Base-by-base conservation (phyloP, 64 coral and sea anemone species). In the Anthopleura sola region DNA sequence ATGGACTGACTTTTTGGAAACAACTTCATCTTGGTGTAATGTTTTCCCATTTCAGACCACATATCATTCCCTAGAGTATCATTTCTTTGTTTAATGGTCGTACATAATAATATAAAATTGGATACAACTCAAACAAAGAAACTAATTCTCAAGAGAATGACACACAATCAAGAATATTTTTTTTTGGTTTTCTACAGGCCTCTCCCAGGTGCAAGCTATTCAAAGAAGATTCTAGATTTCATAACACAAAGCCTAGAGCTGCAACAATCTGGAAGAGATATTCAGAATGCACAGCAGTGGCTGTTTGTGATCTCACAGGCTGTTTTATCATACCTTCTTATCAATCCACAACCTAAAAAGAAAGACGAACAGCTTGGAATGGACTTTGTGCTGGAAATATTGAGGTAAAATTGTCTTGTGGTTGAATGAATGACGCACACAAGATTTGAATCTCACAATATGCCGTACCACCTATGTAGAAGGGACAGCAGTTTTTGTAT, bases 271-370 rank as follows among this genome's bases (percentile, higher is more conserved):
- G 66, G 13, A 28, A 34, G 16, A 15, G 29, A 71, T 12, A 17
- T 71, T 13, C 8, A 71, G n/a, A 71, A 71, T 44, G 16, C 17
- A 79, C 19, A 79, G 9, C 76, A 17, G 6, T 84, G 81, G 32
- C n/a, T 85, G 88, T 84, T 68, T 84, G 68, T 90, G 36, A 48
- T 90, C 3, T 58, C 64, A 10, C 88, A 90, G 37, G 88, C 88
- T 21, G 75, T 90, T 75, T 18, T 84, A 26, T 90, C 88, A 17
- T 90, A 84, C 36, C 38, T 31, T 83, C 46, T 78, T 18, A 37
- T 85, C 31, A 75, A 54, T 58, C 34, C 60, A 17, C 71, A 49
- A 1, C 51, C 47, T 24, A 75, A 90, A 23, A n/a, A 90, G 20
- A 40, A n/a, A 17, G 62, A 29, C 19, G 37, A 60, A 4, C 81